phyloP scores from a whole-genome alignment of 1,140 invertebrate species.

The Armadillidium nasatum region DNA sequence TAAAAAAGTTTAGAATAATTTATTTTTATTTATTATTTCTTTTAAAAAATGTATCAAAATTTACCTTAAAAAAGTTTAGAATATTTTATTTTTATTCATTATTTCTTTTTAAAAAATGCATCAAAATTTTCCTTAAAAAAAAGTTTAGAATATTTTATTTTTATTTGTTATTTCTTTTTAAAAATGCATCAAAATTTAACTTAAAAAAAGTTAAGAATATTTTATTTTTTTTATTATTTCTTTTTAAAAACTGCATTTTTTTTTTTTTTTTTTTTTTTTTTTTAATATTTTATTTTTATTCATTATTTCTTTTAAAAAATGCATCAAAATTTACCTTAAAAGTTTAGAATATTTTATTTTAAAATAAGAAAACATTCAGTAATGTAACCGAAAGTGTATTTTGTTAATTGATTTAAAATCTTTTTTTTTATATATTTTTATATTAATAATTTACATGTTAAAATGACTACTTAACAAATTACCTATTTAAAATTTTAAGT shows the following conservation, averaged over 20 bases:
- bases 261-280: too few species aligned
- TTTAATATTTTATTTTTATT: background rate
- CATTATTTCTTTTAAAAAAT: background rate
- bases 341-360: background rate
- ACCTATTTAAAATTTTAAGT: background rate
- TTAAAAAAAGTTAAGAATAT: background rate
- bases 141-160: background rate
- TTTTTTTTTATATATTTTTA: background rate
- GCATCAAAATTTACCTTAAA: background rate
- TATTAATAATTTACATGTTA: background rate
- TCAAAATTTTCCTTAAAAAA: too few species aligned
- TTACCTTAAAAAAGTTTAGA: background rate
- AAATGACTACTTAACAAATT: background rate
- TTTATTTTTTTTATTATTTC: background rate
- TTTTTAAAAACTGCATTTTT: too few species aligned
- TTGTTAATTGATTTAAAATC: background rate
- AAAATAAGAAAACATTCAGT: background rate
- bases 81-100: background rate
- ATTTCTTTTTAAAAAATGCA: background rate
- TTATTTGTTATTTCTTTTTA: background rate
- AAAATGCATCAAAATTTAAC: background rate
- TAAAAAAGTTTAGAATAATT: background rate
- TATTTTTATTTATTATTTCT: background rate
- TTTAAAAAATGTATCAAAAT: background rate
- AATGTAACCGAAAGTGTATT: background rate